Evolutionary conservation across 2,797 vertebrate genomes (phyloP).

Genomic region (Pitangus sulphuratus): DNA sequence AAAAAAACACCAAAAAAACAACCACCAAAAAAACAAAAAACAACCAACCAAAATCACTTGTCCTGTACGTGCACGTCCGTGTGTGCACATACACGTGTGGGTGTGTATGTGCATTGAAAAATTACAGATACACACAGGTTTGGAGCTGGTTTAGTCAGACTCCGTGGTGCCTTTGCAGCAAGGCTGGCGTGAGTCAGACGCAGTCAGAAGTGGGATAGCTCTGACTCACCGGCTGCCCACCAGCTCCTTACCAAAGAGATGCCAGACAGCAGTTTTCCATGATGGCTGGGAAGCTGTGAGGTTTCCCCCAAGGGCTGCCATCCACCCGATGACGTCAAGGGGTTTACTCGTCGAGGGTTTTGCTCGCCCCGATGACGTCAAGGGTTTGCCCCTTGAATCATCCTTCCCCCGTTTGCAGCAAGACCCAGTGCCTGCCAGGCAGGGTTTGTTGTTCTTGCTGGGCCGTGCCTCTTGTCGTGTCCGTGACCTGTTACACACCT

Average conservation of each 20-base stretch:
- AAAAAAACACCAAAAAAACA: background rate
- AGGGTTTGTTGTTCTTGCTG: background rate
- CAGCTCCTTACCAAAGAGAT: background rate
- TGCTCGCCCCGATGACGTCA: background rate
- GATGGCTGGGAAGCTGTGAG: background rate
- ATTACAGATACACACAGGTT: background rate
- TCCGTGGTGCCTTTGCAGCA: background rate
- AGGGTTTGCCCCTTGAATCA: background rate
- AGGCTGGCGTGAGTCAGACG: background rate
- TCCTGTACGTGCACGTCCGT: fast-evolving
- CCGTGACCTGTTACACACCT: background rate
- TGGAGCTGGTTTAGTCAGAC: background rate
- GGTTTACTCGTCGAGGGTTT: background rate
- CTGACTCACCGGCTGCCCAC: constrained; percentile 32
- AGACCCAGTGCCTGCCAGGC: background rate
- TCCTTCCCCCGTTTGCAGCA: background rate
- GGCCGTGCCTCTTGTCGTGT: background rate
- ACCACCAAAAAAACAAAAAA: too few species aligned
- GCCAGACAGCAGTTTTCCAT: background rate
- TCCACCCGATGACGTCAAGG: background rate
- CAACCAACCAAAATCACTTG: background rate
- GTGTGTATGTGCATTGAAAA: background rate
- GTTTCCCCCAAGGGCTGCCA: background rate
- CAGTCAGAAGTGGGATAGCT: background rate
- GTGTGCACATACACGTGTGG: background rate